A percentile compares a stretch with the other conserved stretches of the same genome.
Conservation (phyloP, 2,888 invertebrate species). For the Thecophora atra region DNA sequence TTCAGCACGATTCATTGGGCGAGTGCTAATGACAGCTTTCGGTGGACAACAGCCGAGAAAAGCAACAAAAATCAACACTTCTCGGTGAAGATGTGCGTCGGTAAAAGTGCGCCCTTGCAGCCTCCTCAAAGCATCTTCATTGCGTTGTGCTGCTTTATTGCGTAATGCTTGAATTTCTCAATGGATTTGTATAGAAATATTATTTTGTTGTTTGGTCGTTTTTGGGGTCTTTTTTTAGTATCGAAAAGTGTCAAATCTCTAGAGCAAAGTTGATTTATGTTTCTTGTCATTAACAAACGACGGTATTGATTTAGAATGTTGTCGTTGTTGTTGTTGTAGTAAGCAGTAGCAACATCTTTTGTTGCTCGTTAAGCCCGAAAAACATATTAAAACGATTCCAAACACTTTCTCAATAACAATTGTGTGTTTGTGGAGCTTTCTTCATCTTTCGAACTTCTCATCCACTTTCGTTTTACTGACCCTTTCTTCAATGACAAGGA, state of each 20-base stretch:
- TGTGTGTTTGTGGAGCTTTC: too few relatives aligned
- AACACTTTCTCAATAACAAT: too few relatives aligned
- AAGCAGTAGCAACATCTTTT: background rate
- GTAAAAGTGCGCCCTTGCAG: too few relatives aligned
- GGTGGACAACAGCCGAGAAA: too few relatives aligned
- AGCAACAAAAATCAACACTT: too few relatives aligned
- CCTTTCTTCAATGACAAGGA: background rate
- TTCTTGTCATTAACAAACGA: conserved; percentile 28
- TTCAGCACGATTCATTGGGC: too few relatives aligned
- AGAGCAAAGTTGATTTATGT: conserved; percentile 20
- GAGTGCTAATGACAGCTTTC: too few relatives aligned
- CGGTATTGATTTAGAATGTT: background rate
- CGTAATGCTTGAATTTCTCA: background rate
- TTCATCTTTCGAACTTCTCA: too few relatives aligned
- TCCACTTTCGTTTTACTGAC: background rate
- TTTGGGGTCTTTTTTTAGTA: background rate
- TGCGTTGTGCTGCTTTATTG: too few relatives aligned
- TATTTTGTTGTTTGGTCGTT: background rate
- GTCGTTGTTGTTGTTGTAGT: background rate
- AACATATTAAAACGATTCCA: background rate
- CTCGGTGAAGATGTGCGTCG: too few relatives aligned
- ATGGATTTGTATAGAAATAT: background rate
- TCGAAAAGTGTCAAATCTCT: conserved; percentile 16
- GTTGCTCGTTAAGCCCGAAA: background rate
- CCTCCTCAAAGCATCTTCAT: too few relatives aligned